phyloP scores from a whole-genome alignment of 1,140 invertebrate species.

The Scaptomyza hsui region DNA sequence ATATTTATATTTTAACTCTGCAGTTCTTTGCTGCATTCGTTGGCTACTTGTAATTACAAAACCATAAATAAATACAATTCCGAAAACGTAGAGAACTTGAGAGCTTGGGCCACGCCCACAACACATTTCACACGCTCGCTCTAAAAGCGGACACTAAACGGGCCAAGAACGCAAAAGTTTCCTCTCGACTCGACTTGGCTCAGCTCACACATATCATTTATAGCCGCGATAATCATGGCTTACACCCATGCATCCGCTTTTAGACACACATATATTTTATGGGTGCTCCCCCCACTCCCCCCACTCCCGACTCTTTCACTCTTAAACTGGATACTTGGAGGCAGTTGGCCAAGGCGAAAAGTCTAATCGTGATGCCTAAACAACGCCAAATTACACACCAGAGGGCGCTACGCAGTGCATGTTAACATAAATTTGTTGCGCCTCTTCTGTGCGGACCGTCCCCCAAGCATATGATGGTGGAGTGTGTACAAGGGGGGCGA shows the following conservation, averaged over 20 bases:
- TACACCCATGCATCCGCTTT: constrained; percentile 72
- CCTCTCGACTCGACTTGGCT: constrained; percentile 1
- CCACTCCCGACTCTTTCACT: background rate
- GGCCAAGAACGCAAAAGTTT: constrained; percentile 12
- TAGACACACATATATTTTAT: constrained; percentile 58
- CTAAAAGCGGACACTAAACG: constrained; percentile 50
- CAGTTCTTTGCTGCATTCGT: too few species aligned
- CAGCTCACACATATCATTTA: constrained; percentile 76
- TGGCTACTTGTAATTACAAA: constrained; percentile 49
- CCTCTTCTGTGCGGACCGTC: constrained; percentile 52
- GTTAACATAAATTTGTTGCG: constrained; percentile 82
- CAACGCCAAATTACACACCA: constrained; percentile 81
- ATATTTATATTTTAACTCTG: too few species aligned
- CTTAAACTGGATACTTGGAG: background rate
- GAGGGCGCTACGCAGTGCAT: constrained; percentile 81
- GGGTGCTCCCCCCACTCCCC: background rate
- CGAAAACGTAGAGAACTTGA: background rate
- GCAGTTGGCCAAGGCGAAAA: constrained; percentile 21
- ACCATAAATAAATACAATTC: constrained; percentile 51
- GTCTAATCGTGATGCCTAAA: constrained; percentile 81
- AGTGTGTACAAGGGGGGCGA: background rate
- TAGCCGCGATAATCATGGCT: constrained; percentile 78
- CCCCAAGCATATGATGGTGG: constrained; percentile 1
- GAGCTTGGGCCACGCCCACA: constrained; percentile 32
- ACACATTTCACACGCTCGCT: constrained; percentile 63